Conservation (phyloP, 2,888 invertebrate species). For the Camponotus fellah region DNA sequence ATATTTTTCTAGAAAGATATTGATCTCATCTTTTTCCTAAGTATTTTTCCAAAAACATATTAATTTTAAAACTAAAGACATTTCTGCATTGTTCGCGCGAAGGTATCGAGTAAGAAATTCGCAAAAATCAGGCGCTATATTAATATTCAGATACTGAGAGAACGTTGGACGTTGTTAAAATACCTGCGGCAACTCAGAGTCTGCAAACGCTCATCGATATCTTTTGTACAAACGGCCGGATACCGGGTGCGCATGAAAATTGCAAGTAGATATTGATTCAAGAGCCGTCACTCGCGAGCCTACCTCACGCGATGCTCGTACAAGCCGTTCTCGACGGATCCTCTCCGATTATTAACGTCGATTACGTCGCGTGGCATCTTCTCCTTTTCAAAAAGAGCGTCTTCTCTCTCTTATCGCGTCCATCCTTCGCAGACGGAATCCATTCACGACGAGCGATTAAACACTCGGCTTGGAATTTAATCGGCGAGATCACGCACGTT, state of each 20-base stretch:
- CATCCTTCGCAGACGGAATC: slow-evolving; percentile 26
- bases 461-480: slow-evolving; percentile 37
- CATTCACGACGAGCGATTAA: slow-evolving; percentile 16
- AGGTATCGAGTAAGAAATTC: background rate
- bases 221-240: slow-evolving; percentile 13
- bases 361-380: slow-evolving; percentile 36
- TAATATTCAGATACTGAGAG: background rate
- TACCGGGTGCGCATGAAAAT: slow-evolving; percentile 21
- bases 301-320: background rate
- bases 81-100: background rate
- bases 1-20: background rate
- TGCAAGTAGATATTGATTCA: slow-evolving; percentile 49
- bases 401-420: background rate
- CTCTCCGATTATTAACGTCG: slow-evolving; percentile 39
- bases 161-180: background rate
- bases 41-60: background rate
- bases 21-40: background rate
- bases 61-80: background rate
- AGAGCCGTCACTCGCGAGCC: slow-evolving; percentile 28
- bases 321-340: background rate
- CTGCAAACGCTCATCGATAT: slow-evolving; percentile 27
- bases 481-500: background rate
- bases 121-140: background rate
- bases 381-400: background rate
- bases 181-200: background rate